Conservation (phyloP, 2,797 vertebrate genomes). For the Cheirogaleus major region DNA sequence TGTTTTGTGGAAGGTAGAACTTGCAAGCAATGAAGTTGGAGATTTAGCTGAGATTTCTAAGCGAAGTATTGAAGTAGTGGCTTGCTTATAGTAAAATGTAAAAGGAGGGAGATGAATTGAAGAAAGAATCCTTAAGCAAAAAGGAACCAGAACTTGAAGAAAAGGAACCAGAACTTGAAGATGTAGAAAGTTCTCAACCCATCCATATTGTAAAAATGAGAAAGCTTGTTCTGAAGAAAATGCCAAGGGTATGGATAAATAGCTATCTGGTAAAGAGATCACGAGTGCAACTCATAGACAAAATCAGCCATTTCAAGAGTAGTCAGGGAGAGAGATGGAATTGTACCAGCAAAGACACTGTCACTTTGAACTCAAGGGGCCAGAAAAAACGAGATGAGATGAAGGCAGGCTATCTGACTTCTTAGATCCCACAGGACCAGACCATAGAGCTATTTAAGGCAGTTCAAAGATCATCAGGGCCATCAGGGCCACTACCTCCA, state of each 20-base stretch:
- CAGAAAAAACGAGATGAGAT: background rate
- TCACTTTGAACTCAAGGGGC: background rate
- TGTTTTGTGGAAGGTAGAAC: background rate
- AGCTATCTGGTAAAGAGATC: background rate
- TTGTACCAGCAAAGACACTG: background rate
- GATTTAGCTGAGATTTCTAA: background rate
- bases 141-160: background rate
- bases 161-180: background rate
- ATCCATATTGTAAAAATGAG: background rate
- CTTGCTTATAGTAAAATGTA: background rate
- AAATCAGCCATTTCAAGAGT: background rate
- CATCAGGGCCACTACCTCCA: background rate
- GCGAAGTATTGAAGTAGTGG: background rate
- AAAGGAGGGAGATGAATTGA: background rate
- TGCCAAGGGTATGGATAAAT: background rate
- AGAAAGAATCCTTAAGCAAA: background rate
- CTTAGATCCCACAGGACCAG: background rate
- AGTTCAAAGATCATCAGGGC: background rate
- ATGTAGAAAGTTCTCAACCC: background rate
- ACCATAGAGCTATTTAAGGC: background rate
- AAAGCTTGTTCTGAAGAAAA: slow-evolving; percentile 5
- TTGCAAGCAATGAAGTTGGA: background rate
- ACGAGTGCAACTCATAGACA: background rate
- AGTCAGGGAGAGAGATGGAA: background rate
- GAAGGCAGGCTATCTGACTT: background rate